phyloP scores from a whole-genome alignment of 2,797 vertebrate species.

The Holocentrus rufus region DNA sequence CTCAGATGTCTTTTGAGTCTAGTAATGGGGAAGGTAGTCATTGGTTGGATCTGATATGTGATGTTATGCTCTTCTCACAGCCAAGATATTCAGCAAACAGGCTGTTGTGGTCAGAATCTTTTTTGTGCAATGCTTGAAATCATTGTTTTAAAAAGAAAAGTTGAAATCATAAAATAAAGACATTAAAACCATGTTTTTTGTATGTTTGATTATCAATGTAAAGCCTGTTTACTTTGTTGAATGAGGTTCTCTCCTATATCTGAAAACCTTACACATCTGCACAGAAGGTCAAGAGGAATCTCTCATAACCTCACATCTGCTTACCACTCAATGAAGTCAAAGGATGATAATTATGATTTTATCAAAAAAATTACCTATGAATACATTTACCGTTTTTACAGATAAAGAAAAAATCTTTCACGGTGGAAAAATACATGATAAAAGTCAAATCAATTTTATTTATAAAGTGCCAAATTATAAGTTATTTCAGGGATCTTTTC shows the following conservation, averaged over 20 bases:
- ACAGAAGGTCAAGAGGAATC: no score
- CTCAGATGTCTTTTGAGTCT: conserved; percentile 69
- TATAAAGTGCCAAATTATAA: no score
- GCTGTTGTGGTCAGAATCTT: conserved; percentile 77
- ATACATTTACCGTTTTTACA: no score
- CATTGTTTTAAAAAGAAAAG: conserved; percentile 76
- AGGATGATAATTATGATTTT: no score
- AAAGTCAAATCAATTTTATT: no score
- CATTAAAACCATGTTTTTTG: conserved; percentile 20
- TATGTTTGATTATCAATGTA: conserved; percentile 23
- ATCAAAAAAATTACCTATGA: no score
- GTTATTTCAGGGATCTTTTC: no score
- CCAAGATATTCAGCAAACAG: conserved; percentile 71
- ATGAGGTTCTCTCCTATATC: background rate
- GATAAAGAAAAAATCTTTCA: no score
- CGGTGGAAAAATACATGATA: no score
- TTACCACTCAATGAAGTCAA: no score
- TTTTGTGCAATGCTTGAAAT: conserved; percentile 83
- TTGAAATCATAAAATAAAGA: conserved; percentile 76
- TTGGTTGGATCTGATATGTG: conserved; percentile 77
- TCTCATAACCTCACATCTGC: no score
- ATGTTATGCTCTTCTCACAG: conserved; percentile 73
- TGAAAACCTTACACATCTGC: no score
- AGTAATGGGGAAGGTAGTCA: conserved; percentile 67
- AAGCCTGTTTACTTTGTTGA: background rate